Evolutionary conservation across 2,797 vertebrate species (phyloP), one percentile per base, ranked within the genome.

Genomic region (Limnodromus scolopaceus): DNA sequence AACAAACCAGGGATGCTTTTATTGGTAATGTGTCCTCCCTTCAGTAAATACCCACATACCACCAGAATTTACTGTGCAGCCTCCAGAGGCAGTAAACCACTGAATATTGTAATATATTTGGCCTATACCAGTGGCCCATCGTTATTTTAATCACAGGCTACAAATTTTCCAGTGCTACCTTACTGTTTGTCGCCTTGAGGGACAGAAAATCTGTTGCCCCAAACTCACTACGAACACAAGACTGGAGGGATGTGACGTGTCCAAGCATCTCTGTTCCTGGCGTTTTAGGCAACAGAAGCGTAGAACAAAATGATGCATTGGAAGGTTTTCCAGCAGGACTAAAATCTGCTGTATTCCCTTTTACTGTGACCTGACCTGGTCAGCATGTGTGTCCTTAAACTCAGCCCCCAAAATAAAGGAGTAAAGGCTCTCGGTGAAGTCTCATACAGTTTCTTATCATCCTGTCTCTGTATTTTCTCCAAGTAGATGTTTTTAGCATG

Each of bases 241-340:
- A 13, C 61, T 36, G 36, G 58, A 34, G 36, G 48, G 76, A 64
- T 2, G 2, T 11, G 41, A 45, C 19, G 3, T 28, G 46, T 19
- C 51, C 34, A 11, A 63, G 18, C 30, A 18, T 43, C 76, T 70
- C 25, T 20, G 17, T 32, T 38, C 34, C 49, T 28, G 41, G 49
- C 12, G 16, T 38, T 75, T 89, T 3, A 60, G 66, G 65, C 66
- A 71, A 38, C 24, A 57, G n/a, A 76, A 80, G 10, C 19, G 13
- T 9, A 38, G 28, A 51, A n/a, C 5, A 46, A 83, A 84, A 63
- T 43, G 57, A 58, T 25, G 13, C 3, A 14, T 0, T 23, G 45
- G 46, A 49, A 68, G 39, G 30, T 46, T 85, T 93, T 74, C 64
- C 68, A 61, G 82, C 66, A 82, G 84, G 78, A 69, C 66, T 86